These are phyloP conservation scores for Dugesia japonica DNA, from an alignment of 2,888 invertebrate species.

Conservation along the genomic window DNA sequence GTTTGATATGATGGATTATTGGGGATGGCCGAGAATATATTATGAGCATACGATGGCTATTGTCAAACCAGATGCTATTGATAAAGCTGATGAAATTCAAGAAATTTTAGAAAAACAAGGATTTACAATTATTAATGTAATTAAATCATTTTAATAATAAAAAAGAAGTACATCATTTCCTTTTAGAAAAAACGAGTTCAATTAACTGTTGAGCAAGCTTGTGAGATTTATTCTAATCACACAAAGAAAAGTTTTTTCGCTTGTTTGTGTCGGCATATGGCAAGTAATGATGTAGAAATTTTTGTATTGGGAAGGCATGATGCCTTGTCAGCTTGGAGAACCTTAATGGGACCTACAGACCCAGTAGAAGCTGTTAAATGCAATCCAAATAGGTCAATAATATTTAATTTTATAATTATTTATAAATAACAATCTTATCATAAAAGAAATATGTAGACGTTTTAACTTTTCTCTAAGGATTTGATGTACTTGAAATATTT, in stretches of 20 bases:
- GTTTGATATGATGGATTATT: too few relatives aligned
- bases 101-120: neutral
- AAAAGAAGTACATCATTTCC: too few relatives aligned
- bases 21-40: constrained; percentile 13
- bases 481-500: too few relatives aligned
- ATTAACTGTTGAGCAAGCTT: neutral
- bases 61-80: neutral
- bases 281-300: neutral
- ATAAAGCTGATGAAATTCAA: neutral
- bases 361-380: neutral
- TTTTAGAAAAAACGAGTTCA: constrained; percentile 20
- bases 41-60: neutral
- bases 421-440: too few relatives aligned
- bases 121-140: neutral
- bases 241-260: neutral
- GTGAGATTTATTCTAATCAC: constrained; percentile 10
- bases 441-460: too few relatives aligned
- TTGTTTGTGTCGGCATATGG: neutral
- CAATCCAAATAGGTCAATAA: neutral
- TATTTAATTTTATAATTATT: too few relatives aligned
- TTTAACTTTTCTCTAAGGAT: too few relatives aligned
- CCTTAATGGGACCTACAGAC: neutral
- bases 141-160: neutral
- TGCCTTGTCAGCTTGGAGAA: neutral
- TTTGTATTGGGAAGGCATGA: neutral